phyloP scores from a whole-genome alignment of 2,797 vertebrate species.

The Syngnathus acus region DNA sequence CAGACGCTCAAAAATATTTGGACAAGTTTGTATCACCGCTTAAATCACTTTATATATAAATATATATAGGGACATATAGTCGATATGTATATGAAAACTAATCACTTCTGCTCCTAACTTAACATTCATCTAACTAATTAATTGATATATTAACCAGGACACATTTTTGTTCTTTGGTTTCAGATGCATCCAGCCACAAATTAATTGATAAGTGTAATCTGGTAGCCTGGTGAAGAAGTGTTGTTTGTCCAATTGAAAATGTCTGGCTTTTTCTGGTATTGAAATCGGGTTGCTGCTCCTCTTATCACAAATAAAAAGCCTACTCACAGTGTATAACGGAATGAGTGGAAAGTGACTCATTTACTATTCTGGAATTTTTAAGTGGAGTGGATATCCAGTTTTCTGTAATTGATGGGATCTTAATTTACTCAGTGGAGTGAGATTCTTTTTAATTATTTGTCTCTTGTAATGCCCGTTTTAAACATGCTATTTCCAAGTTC shows the following conservation, averaged over 20 bases:
- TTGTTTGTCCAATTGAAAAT: neutral
- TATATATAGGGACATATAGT: too few relatives aligned
- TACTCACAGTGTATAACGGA: neutral
- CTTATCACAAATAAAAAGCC: neutral
- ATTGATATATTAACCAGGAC: neutral
- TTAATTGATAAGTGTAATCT: neutral
- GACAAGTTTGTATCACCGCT: too few relatives aligned
- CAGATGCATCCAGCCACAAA: neutral
- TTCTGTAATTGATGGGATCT: conserved; percentile 27
- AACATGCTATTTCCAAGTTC: neutral
- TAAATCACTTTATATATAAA: too few relatives aligned
- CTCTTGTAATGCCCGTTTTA: neutral
- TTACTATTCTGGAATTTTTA: neutral
- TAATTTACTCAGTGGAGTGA: conserved; percentile 99
- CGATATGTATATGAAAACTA: too few relatives aligned
- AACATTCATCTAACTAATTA: too few relatives aligned
- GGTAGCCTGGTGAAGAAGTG: neutral
- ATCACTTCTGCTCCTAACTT: too few relatives aligned
- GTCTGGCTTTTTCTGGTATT: neutral
- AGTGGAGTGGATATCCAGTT: neutral
- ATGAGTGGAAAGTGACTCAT: neutral
- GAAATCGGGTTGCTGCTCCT: neutral
- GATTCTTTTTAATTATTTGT: conserved; percentile 80
- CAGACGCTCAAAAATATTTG: too few relatives aligned
- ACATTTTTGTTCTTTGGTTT: neutral